A percentile compares a stretch with the other conserved stretches of the same genome.
These are phyloP conservation scores for Heliconius hortense DNA, from an alignment of 2,888 invertebrate species.

Conservation along the genomic window DNA sequence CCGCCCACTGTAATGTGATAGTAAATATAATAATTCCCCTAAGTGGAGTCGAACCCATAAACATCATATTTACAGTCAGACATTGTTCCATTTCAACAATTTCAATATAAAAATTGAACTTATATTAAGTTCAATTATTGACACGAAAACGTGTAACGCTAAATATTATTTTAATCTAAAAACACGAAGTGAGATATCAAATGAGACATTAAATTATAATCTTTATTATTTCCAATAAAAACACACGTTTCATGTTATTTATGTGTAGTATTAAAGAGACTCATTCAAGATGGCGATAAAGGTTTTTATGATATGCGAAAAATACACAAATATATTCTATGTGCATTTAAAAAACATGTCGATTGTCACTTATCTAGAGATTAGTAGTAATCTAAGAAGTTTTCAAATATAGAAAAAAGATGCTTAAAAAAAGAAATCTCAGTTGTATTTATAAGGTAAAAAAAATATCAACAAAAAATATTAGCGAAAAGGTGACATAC, in stretches of 20 bases:
- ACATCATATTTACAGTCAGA: no score
- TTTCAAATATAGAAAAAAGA: no score
- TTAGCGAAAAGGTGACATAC: no score
- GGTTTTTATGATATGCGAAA: slow-evolving; percentile 41
- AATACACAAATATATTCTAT: neutral
- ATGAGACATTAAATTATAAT: slow-evolving; percentile 8
- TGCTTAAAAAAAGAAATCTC: no score
- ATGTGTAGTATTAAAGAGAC: slow-evolving; percentile 2
- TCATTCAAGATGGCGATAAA: neutral
- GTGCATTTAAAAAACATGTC: neutral
- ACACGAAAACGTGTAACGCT: neutral
- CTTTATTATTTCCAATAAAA: slow-evolving; percentile 12
- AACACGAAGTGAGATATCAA: neutral
- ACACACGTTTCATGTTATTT: slow-evolving; percentile 10
- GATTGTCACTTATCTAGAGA: no score
- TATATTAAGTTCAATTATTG: neutral
- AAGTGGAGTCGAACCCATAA: no score
- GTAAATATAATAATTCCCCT: no score
- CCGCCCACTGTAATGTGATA: no score
- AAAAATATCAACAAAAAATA: no score
- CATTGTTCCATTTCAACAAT: no score
- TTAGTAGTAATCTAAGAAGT: no score
- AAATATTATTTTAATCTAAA: neutral
- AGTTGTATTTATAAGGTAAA: no score
- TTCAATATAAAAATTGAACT: neutral